Percentiles rank a stretch among this genome's conserved stretches.
phyloP scores from a whole-genome alignment of 2,797 vertebrate species.

The Rhynchotus rufescens region DNA sequence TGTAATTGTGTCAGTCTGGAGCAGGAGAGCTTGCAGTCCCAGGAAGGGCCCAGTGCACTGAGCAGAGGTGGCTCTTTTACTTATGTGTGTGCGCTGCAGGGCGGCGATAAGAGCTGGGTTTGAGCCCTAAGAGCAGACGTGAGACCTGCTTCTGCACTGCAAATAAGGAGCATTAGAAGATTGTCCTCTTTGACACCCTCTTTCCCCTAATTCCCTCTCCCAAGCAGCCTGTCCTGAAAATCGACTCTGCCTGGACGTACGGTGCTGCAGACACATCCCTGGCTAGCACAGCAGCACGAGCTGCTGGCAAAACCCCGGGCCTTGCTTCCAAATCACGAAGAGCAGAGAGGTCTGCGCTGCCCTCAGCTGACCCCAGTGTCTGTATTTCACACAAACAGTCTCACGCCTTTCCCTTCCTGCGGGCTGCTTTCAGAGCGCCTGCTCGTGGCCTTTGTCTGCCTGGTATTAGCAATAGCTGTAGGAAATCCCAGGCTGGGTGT shows the following conservation, averaged over 20 bases:
- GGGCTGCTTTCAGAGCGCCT: background rate
- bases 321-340: background rate
- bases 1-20: background rate
- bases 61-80: background rate
- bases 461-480: background rate
- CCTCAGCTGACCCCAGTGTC: background rate
- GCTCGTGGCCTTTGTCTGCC: background rate
- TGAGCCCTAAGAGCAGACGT: conserved; percentile 15
- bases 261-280: background rate
- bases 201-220: background rate
- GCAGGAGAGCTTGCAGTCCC: background rate
- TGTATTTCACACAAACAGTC: conserved; percentile 24
- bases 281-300: background rate
- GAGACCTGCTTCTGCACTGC: background rate
- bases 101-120: background rate
- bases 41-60: background rate
- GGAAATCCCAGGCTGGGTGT: background rate
- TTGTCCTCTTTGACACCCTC: background rate
- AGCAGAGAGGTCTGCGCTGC: background rate
- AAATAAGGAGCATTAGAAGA: background rate
- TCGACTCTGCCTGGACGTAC: background rate
- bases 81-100: rapidly evolving
- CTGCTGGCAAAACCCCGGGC: background rate
- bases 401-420: conserved; percentile 41
- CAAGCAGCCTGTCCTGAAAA: background rate